Evolutionary conservation across 1,140 invertebrate genomes (phyloP), one percentile per base, ranked within the genome.

Genomic region (Euglossa dilemma): DNA sequence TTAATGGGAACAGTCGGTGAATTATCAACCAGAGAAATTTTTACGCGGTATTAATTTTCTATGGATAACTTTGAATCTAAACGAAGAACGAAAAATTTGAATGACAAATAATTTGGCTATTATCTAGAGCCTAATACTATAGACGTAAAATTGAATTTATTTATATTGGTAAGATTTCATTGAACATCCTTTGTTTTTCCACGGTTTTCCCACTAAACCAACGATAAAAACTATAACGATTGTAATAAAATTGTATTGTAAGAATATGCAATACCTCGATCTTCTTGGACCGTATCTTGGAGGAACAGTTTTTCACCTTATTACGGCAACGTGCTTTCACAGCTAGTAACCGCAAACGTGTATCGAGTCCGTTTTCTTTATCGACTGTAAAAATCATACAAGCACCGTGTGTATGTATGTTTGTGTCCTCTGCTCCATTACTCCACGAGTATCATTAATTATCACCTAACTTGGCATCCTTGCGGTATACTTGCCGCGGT

Each of bases 391-490:
- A 81, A 85, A 76, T 82, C 80, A 63, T 82, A 82, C 80, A 28
- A 82, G 80, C 80, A 82, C 80, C 76, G 67, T 80, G 12, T 79
- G 20, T 78, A 6, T 78, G n/a, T 77, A 20, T 64, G 12, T 36
- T 70, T 72, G 87, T 91, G 92, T 92, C 85, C 80, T 82, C 72
- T 57, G 72, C 80, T 75, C 72, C 80, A 23, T 86, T 92, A 94
- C 93, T 94, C 93, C 93, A 93, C 92, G 95, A 94, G 94, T 95
- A 95, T 93, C 90, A 94, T 92, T 95, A 95, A 95, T 95, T 97
- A 97, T 97, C 97, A 97, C 96, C 97, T 97, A 95, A 97, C 97
- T 95, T 97, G 96, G 95, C 97, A 97, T 95, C 97, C 96, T 95
- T 97, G 97, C 92, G 96, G 96, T 89, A 96, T 95, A 87, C 75